Evolutionary conservation across 2,888 invertebrate species (phyloP), one percentile per base, ranked within the genome.

Genomic region (Limnephilus marmoratus): DNA sequence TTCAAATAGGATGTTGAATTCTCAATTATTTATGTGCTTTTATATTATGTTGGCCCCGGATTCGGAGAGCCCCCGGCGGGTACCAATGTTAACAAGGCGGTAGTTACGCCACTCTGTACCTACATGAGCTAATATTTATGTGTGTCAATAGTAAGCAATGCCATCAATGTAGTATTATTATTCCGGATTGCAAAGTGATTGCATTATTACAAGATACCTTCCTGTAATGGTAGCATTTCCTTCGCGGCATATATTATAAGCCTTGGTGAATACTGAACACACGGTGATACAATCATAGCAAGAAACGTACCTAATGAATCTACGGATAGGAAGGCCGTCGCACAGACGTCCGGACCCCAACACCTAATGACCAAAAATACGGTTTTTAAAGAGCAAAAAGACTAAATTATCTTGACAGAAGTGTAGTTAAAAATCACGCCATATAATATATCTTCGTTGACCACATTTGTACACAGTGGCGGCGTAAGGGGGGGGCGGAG

Each of bases 201-300:
- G 68, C 68, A 11, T 68, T 68, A 68, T 68, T 68, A 68, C 68
- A 24, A 68, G 68, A 68, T 68, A 24, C 68, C 68, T 68, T 68
- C 68, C 68, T 68, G 68, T 68, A 68, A 68, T n/a, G 68, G 68
- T n/a, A 68, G 68, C 68, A 68, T 68, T 68, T 68, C 68, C 68
- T 68, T 68, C 68, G n/a, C 68, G 24, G 24, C 9, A n/a, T 68
- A 68, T 68, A 24, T 24, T 4, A n/a, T 68, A n/a, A 24, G 68
- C 68, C 68, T 68, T n/a, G 68, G 68, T 9, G 68, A 68, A 68
- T 24, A 68, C 68, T 68, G 7, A 68, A 68, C 68, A 68, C n/a
- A 68, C 68, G n/a, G 68, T n/a, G 68, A 24, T 68, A n/a, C 68
- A 24, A 68, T 68, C 68, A 2, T 68, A 24, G 68, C n/a, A 24